Conservation (phyloP, 2,797 vertebrate genomes). For the Neosalanx taihuensis region DNA sequence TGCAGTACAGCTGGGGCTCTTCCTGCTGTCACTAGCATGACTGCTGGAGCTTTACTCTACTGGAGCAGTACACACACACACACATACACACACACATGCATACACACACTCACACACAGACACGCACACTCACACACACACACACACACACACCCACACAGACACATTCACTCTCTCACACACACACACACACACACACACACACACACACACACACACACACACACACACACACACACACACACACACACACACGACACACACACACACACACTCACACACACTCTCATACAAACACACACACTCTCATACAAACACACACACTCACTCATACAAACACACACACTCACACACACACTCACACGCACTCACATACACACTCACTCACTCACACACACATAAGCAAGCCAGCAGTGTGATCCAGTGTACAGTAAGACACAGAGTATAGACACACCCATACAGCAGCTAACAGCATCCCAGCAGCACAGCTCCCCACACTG, state of each 20-base stretch:
- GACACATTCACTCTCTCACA: too few relatives aligned
- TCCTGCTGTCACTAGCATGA: slow-evolving; percentile 43
- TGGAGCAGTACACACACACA: slow-evolving; percentile 20
- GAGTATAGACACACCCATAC: neutral
- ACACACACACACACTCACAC: too few relatives aligned
- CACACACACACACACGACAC: too few relatives aligned
- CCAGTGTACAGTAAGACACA: too few relatives aligned
- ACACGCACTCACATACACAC: neutral
- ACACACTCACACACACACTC: neutral
- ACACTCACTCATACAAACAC: neutral
- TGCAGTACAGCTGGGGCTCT: slow-evolving; percentile 10
- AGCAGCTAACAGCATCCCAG: slow-evolving; percentile 24
- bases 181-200: slow-evolving; percentile 3
- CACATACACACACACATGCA: slow-evolving; percentile 13
- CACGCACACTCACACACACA: neutral
- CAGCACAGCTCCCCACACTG: slow-evolving; percentile 34
- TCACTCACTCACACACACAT: slow-evolving; percentile 1
- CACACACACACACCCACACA: slow-evolving; percentile 21
- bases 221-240: neutral
- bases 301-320: too few relatives aligned
- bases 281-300: too few relatives aligned
- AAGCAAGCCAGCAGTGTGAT: neutral
- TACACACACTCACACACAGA: neutral
- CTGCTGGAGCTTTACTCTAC: slow-evolving; percentile 48
- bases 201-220: neutral